Evolutionary conservation across 2,888 invertebrate genomes (phyloP), one percentile per base, ranked within the genome.

Genomic region (Athalia circularis): DNA sequence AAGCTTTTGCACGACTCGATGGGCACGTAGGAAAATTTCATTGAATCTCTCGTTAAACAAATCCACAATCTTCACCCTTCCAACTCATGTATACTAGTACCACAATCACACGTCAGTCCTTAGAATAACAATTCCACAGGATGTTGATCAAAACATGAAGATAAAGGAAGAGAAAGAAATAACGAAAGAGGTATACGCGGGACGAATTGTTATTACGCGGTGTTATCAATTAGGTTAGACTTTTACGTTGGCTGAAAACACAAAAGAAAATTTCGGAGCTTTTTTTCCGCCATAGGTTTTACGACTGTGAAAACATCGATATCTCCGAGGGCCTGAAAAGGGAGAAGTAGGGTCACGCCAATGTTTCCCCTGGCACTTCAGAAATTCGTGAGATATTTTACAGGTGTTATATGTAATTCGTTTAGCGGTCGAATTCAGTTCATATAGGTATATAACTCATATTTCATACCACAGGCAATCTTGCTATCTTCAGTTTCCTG

Each of bases 301-400:
- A 65, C 65, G 65, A 48, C 68, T 68, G 68, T 68, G 52, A 68
- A 68, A 68, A 68, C 54, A 68, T 29, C 43, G 68, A 68, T 68
- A 68, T 68, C 68, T 54, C 68, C 11, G 6, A 8, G 50, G 52
- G 6, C 29, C 8, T 45, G 3, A 45, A n/a, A 59, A 47, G n/a
- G 43, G 54, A 68, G 4, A 68, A 68, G 43, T 68, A 29, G 29
- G 43, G 11, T 43, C 68, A n/a, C 43, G 50, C 68, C 29, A 29
- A 54, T 68, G 68, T 11, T 52, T 5, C 54, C 50, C 54, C 52
- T 54, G 13, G 45, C 9, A 15, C 43, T 43, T 4, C 54, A n/a
- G 8, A 29, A 3, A 3, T n/a, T 11, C 11, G 68, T 54, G 29
- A 68, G 68, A 68, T 68, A 68, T 54, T 68, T 54, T 5, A 50